These are phyloP conservation scores for Martes martes DNA, from an alignment of 2,113 vertebrate species.

Conservation along the genomic window DNA sequence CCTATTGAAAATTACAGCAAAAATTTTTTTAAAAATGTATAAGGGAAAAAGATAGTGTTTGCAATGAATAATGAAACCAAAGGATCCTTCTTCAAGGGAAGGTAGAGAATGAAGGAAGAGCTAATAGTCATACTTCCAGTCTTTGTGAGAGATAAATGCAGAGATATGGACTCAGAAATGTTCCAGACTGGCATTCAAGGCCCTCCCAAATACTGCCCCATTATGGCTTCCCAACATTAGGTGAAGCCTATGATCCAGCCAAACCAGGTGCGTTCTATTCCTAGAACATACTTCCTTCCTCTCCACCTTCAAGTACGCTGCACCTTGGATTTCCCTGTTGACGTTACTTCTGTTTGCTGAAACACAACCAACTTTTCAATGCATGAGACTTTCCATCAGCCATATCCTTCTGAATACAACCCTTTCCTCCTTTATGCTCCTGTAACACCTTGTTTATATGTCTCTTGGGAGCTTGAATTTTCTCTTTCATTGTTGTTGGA, in stretches of 20 bases:
- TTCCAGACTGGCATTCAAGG: not conserved
- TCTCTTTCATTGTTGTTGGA: not conserved
- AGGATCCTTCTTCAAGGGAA: not conserved
- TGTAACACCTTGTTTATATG: not conserved
- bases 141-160: not conserved
- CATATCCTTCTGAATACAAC: not conserved
- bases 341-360: not conserved
- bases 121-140: not conserved
- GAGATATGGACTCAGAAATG: not conserved
- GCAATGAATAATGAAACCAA: conserved; percentile 26
- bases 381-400: not conserved
- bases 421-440: not conserved
- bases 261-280: not conserved
- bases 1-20: conserved; percentile 29
- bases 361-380: not conserved
- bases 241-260: not conserved
- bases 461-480: not conserved
- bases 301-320: no score
- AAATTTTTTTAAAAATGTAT: not conserved
- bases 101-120: not conserved
- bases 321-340: not conserved
- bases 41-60: not conserved
- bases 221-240: not conserved
- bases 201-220: not conserved
- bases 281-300: not conserved